A percentile compares a stretch with the other conserved stretches of the same genome.
phyloP scores from a whole-genome alignment of 2,113 vertebrate genomes.

The Hydrochoerus hydrochaeris region DNA sequence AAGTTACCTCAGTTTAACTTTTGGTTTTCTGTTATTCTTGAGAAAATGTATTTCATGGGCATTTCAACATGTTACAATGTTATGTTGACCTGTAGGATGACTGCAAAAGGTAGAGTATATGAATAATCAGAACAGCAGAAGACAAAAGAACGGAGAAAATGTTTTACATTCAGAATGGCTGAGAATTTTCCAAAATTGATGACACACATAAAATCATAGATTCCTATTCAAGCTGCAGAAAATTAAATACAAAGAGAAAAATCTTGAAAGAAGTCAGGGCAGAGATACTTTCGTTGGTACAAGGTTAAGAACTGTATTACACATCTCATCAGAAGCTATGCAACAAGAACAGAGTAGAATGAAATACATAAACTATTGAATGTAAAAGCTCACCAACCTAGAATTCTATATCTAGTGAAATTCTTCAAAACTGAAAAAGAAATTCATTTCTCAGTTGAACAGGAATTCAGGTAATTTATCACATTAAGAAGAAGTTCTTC shows the following conservation, averaged over 20 bases:
- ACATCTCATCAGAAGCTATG: neutral
- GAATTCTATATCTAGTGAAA: neutral
- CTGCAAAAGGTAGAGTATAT: neutral
- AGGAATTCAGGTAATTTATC: neutral
- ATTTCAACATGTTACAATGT: neutral
- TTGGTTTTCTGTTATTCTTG: neutral
- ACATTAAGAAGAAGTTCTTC: neutral
- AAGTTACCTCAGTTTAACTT: neutral
- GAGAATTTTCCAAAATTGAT: neutral
- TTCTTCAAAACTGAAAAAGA: neutral
- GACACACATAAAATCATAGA: neutral
- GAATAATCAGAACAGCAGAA: neutral
- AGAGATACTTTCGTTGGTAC: neutral
- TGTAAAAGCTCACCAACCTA: neutral
- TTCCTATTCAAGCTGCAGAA: neutral
- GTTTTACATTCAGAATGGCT: neutral
- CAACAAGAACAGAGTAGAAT: neutral
- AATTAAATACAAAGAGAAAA: neutral
- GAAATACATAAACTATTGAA: neutral
- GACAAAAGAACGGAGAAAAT: neutral
- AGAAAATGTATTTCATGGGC: constrained; percentile 3
- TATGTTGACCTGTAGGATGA: neutral
- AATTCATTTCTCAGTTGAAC: neutral
- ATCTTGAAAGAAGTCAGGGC: neutral
- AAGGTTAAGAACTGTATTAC: neutral